Conservation (phyloP, 2,797 vertebrate species). For the Columba guinea region DNA sequence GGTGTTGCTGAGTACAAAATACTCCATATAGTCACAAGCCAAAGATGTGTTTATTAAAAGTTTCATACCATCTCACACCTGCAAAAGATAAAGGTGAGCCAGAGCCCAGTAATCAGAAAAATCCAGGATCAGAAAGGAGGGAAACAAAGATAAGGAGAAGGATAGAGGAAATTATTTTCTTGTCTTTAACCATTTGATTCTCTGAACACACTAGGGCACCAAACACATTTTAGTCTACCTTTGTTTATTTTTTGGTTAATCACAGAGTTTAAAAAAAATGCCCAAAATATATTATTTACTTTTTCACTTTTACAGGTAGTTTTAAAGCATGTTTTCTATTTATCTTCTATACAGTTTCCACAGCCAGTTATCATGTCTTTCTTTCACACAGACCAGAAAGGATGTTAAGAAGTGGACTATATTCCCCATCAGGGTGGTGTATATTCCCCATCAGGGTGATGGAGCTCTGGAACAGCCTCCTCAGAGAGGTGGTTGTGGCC, state of each 20-base stretch:
- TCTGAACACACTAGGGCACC: background rate
- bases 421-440: background rate
- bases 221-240: background rate
- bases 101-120: background rate
- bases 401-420: accelerated
- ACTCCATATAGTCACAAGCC: background rate
- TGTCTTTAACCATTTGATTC: background rate
- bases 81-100: background rate
- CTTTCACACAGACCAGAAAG: background rate
- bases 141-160: background rate
- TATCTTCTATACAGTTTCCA: background rate
- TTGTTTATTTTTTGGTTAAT: background rate
- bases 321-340: background rate
- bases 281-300: accelerated
- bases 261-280: background rate
- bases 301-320: background rate
- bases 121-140: background rate
- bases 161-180: background rate
- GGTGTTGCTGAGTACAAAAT: background rate
- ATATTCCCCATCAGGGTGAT: no score
- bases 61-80: background rate
- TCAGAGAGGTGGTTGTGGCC: no score
- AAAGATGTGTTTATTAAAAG: background rate
- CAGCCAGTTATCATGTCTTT: background rate
- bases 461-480: no score